Evolutionary conservation across 1,140 invertebrate genomes (phyloP).

Genomic region (Reticulitermes speratus): DNA sequence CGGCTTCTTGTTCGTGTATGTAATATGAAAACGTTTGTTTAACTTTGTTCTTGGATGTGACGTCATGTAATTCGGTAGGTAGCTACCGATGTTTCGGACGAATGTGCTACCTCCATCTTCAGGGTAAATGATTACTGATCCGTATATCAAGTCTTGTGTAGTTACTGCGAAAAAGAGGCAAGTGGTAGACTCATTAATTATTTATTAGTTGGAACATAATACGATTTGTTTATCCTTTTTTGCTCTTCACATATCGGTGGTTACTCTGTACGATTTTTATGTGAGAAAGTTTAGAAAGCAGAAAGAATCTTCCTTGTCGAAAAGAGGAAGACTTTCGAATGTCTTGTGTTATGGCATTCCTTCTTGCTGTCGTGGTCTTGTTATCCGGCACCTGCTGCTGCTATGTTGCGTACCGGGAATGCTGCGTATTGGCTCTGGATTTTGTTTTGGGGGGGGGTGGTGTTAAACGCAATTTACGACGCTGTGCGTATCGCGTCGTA

Average conservation of each 20-base stretch:
- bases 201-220: neutral
- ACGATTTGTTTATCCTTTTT: neutral
- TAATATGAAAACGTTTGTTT: too few relatives aligned
- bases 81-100: too few relatives aligned
- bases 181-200: neutral
- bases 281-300: conserved; percentile 1
- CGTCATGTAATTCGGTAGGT: too few relatives aligned
- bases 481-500: too few relatives aligned
- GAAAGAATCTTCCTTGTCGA: neutral
- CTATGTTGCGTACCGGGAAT: neutral
- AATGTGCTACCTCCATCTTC: too few relatives aligned
- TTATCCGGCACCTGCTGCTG: neutral
- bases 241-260: neutral
- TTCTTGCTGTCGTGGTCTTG: neutral
- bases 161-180: neutral
- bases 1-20: too few relatives aligned
- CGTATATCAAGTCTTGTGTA: too few relatives aligned
- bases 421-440: too few relatives aligned
- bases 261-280: neutral
- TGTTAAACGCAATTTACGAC: too few relatives aligned
- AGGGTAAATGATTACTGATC: too few relatives aligned
- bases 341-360: neutral
- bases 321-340: neutral
- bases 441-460: too few relatives aligned
- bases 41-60: too few relatives aligned